Percentiles rank a stretch among this genome's conserved stretches.
phyloP scores from a whole-genome alignment of 2,797 vertebrate species.

The Pogoniulus pusillus region DNA sequence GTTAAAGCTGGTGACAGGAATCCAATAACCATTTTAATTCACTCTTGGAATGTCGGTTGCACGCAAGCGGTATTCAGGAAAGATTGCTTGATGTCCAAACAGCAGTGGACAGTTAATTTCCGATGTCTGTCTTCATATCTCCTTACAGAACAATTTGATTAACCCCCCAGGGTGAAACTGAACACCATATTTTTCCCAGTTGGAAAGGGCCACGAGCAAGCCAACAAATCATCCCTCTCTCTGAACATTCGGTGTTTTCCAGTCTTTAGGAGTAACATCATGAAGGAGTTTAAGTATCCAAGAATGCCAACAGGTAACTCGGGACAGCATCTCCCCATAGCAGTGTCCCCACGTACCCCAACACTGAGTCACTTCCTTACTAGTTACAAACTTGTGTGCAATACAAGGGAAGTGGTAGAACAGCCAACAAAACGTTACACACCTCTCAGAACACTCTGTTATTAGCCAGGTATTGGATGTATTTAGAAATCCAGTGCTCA shows the following conservation, averaged over 20 bases:
- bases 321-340: background rate
- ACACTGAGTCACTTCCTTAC: background rate
- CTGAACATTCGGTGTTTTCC: background rate
- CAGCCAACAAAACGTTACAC: background rate
- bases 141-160: constrained; percentile 28
- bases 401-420: background rate
- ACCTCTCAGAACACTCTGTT: background rate
- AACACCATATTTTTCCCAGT: background rate
- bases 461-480: background rate
- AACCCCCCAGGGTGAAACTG: background rate
- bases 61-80: constrained; percentile 46
- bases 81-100: constrained; percentile 44
- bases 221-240: background rate
- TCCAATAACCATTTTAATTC: constrained; percentile 69
- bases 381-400: background rate
- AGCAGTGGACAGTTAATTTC: constrained; percentile 56
- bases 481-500: background rate
- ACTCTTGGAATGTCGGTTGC: constrained; percentile 20
- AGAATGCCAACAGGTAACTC: background rate
- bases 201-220: background rate
- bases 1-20: constrained; percentile 56
- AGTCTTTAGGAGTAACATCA: background rate
- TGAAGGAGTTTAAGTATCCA: background rate
- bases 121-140: background rate
- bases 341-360: background rate